Percentiles rank a stretch among this genome's conserved stretches.
Evolutionary conservation across 1,140 invertebrate species (phyloP).

Genomic region (Glomeris maerens): DNA sequence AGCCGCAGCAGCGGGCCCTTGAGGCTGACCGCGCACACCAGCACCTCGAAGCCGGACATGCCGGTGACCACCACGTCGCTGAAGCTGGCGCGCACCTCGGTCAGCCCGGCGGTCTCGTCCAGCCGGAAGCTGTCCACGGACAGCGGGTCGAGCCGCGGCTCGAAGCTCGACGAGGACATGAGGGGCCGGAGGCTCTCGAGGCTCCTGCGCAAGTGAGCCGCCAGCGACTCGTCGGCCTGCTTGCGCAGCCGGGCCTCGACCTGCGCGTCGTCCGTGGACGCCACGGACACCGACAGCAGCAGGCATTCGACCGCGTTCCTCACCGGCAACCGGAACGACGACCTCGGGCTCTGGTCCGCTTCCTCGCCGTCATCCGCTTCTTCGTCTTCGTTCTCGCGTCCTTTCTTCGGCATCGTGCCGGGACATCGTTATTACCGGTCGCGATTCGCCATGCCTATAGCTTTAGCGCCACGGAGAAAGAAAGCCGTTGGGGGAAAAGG

Average conservation of each 20-base stretch:
- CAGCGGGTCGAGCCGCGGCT: conserved; percentile 10
- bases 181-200: conserved; percentile 5
- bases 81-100: conserved; percentile 1
- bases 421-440: too few relatives aligned
- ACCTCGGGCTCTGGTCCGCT: too few relatives aligned
- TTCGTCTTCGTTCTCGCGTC: too few relatives aligned
- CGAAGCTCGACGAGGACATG: conserved; percentile 3
- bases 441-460: too few relatives aligned
- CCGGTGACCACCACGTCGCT: not conserved
- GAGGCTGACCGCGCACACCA: not conserved
- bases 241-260: not conserved
- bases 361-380: too few relatives aligned
- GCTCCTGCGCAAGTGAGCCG: not conserved
- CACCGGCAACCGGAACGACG: not conserved
- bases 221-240: conserved; percentile 10
- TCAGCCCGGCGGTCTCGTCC: conserved; percentile 8
- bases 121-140: not conserved
- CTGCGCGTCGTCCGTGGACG: not conserved
- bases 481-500: too few relatives aligned
- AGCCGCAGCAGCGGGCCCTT: conserved; percentile 1
- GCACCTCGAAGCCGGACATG: conserved; percentile 4
- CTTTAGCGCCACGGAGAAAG: too few relatives aligned
- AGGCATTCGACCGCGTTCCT: conserved; percentile 7
- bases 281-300: conserved; percentile 6
- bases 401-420: too few relatives aligned